Evolutionary conservation across 2,797 vertebrate species (phyloP).

Genomic region (Austrolebias charrua): DNA sequence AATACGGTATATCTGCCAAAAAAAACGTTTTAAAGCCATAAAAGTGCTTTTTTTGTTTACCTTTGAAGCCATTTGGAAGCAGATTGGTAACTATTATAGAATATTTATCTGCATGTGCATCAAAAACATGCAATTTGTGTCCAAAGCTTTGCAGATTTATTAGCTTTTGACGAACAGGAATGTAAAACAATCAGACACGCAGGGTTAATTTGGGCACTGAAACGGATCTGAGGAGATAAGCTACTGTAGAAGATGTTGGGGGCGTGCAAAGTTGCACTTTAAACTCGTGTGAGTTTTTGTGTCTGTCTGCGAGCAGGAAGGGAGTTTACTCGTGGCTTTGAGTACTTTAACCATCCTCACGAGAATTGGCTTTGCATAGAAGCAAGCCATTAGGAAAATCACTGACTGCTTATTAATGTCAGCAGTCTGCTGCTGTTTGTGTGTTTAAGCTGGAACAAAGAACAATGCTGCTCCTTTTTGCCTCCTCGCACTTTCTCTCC

Average conservation of each 20-base stretch:
- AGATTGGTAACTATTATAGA: slow-evolving; percentile 29
- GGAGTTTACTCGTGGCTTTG: slow-evolving; percentile 48
- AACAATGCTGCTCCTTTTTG: slow-evolving; percentile 62
- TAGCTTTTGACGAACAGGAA: neutral
- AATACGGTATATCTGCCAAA: too few species aligned
- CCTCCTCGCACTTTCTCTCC: slow-evolving; percentile 17
- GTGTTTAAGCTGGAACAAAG: slow-evolving; percentile 57
- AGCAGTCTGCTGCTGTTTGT: slow-evolving; percentile 51
- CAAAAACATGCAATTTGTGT: neutral
- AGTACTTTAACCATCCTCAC: slow-evolving; percentile 63
- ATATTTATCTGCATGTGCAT: neutral
- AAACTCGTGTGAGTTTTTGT: slow-evolving; percentile 21
- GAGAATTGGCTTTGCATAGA: slow-evolving; percentile 66
- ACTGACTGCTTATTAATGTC: slow-evolving; percentile 70
- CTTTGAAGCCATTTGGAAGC: neutral
- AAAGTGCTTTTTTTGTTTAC: slow-evolving; percentile 1
- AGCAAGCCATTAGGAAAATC: slow-evolving; percentile 69
- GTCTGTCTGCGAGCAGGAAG: slow-evolving; percentile 7
- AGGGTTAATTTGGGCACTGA: slow-evolving; percentile 34
- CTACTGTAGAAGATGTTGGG: slow-evolving; percentile 24
- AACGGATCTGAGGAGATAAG: slow-evolving; percentile 36
- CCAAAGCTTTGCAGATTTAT: slow-evolving; percentile 2
- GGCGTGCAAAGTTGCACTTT: slow-evolving; percentile 37
- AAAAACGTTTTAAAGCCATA: neutral
- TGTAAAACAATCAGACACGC: slow-evolving; percentile 6